A percentile compares a stretch with the other conserved stretches of the same genome.
Conservation (phyloP, 2,888 invertebrate genomes). For the Petrophora chlorosata region DNA sequence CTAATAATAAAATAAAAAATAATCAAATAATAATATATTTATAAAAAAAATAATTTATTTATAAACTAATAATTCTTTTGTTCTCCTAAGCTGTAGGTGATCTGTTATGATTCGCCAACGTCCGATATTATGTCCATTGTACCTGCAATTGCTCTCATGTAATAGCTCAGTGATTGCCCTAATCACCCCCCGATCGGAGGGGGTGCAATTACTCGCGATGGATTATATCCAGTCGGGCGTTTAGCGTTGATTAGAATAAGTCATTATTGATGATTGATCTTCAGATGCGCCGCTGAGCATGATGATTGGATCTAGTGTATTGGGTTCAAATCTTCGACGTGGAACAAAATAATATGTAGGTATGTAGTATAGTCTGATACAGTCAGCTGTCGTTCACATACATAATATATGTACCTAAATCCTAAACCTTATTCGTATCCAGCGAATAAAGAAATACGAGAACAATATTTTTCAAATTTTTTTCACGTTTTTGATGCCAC, state of each 20-base stretch:
- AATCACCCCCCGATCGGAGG: constrained; percentile 36
- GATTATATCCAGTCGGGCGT: constrained; percentile 35
- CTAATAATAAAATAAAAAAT: no score
- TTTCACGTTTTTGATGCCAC: no score
- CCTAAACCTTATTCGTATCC: no score
- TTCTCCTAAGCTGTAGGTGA: no score
- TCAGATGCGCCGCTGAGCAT: constrained; percentile 17
- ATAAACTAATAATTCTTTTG: no score
- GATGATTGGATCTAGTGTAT: constrained; percentile 23
- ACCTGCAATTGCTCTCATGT: constrained; percentile 16
- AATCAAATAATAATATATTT: no score
- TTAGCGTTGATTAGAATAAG: constrained; percentile 39
- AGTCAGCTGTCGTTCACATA: no score
- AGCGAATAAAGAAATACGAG: no score
- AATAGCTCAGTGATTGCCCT: constrained; percentile 33
- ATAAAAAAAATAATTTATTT: no score
- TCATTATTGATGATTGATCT: constrained; percentile 34
- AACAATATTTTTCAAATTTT: no score
- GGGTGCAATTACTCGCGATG: constrained; percentile 35
- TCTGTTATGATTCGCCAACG: no score
- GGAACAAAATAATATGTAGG: background rate
- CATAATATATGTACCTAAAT: no score
- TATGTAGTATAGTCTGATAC: background rate
- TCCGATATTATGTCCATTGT: constrained; percentile 1
- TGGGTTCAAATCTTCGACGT: constrained; percentile 7